Conservation (phyloP, 2,888 invertebrate species). For the Melangyna quadrimaculata region DNA sequence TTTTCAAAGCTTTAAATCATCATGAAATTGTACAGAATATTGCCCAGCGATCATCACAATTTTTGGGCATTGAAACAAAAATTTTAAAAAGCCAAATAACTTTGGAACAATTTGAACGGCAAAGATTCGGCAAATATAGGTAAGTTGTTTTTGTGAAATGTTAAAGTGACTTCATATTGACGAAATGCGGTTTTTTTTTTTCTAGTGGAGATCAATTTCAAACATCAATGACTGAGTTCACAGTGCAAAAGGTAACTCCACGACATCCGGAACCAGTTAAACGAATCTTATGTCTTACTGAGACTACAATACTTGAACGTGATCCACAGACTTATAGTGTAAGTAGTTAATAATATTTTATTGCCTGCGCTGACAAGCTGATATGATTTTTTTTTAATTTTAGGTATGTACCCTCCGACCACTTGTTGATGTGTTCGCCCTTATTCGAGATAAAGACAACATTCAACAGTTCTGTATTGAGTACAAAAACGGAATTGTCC, state of each 20-base stretch:
- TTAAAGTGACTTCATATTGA: neutral
- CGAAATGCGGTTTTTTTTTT: neutral
- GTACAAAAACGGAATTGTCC: slow-evolving; percentile 93
- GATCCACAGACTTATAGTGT: slow-evolving; percentile 97
- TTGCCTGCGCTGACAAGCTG: neutral
- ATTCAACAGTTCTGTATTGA: slow-evolving; percentile 97
- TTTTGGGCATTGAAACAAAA: slow-evolving; percentile 92
- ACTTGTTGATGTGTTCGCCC: slow-evolving; percentile 92
- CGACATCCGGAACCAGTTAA: slow-evolving; percentile 92
- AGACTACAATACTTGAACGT: slow-evolving; percentile 96
- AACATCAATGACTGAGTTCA: slow-evolving; percentile 98
- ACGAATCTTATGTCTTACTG: slow-evolving; percentile 95
- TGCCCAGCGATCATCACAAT: slow-evolving; percentile 89
- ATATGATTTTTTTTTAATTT: neutral
- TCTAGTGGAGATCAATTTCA: slow-evolving; percentile 95
- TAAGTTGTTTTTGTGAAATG: slow-evolving; percentile 77
- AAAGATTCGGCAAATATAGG: slow-evolving; percentile 96
- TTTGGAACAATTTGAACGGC: slow-evolving; percentile 91
- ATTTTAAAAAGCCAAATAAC: slow-evolving; percentile 91
- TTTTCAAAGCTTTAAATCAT: slow-evolving; percentile 92
- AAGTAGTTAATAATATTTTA: slow-evolving; percentile 6
- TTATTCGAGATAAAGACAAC: slow-evolving; percentile 93
- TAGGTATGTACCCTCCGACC: slow-evolving; percentile 90
- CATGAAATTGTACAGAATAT: slow-evolving; percentile 94
- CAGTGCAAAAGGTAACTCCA: slow-evolving; percentile 94